These are phyloP conservation scores for Spinus pinus DNA, from an alignment of 2,797 vertebrate genomes.

Conservation along the genomic window DNA sequence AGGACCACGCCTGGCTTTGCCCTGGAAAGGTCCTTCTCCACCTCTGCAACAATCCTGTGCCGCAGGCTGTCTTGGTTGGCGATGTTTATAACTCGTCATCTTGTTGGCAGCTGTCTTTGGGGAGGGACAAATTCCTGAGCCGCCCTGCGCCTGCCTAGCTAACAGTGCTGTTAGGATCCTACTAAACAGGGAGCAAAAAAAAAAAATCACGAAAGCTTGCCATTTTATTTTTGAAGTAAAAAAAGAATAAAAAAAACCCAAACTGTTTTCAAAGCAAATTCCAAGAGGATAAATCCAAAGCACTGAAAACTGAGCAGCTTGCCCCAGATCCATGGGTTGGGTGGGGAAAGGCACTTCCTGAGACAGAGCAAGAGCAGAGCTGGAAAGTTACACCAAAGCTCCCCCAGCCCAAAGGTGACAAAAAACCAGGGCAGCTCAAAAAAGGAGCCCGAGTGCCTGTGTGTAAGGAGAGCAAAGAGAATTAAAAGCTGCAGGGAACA, in stretches of 20 bases:
- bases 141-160: background rate
- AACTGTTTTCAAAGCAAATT: conserved; percentile 9
- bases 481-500: background rate
- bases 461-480: background rate
- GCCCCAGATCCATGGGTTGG: background rate
- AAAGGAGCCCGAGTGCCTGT: rapidly evolving
- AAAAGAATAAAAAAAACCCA: background rate
- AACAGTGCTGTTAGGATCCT: background rate
- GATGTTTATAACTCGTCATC: conserved; percentile 16
- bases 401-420: background rate
- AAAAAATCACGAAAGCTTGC: background rate
- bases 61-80: conserved; percentile 15
- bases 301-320: background rate
- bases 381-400: background rate
- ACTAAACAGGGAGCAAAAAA: conserved; percentile 1
- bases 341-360: background rate
- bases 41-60: background rate
- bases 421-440: background rate
- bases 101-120: conserved; percentile 10
- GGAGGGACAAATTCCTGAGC: conserved; percentile 50
- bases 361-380: background rate
- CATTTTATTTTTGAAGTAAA: background rate
- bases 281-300: background rate
- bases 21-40: background rate
- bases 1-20: background rate